These are phyloP conservation scores for Phrynosoma platyrhinos DNA, from an alignment of 2,113 vertebrate species.

Conservation along the genomic window DNA sequence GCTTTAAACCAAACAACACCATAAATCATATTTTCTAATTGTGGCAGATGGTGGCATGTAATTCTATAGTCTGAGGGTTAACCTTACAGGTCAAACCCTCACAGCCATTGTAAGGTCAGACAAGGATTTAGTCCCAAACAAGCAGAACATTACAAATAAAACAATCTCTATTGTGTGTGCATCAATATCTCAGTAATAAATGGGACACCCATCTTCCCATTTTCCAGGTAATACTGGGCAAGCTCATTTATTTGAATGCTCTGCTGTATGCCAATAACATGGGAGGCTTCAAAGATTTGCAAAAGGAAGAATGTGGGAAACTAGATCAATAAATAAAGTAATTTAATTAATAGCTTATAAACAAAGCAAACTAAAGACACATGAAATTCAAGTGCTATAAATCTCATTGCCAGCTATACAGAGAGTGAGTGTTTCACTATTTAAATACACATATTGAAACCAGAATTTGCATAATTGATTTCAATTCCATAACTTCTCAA, in stretches of 20 bases:
- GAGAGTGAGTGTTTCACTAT: background rate
- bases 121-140: slow-evolving; percentile 22
- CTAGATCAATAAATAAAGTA: background rate
- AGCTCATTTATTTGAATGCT: background rate
- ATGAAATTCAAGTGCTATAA: background rate
- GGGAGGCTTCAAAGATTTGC: background rate
- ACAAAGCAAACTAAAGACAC: background rate
- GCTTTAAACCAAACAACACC: slow-evolving; percentile 25
- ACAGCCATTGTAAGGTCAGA: slow-evolving; percentile 14
- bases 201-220: background rate
- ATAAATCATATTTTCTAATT: background rate
- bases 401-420: background rate
- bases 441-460: background rate
- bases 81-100: slow-evolving; percentile 7
- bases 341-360: background rate
- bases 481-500: background rate
- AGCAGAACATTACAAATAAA: slow-evolving; percentile 24
- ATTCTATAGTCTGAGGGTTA: slow-evolving; percentile 28
- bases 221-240: background rate
- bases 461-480: background rate
- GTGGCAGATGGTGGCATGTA: slow-evolving; percentile 24
- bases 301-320: background rate
- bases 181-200: background rate
- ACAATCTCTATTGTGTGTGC: background rate
- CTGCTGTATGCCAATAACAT: background rate